Evolutionary conservation across 2,113 vertebrate genomes (phyloP).

Genomic region (Marmota monax): DNA sequence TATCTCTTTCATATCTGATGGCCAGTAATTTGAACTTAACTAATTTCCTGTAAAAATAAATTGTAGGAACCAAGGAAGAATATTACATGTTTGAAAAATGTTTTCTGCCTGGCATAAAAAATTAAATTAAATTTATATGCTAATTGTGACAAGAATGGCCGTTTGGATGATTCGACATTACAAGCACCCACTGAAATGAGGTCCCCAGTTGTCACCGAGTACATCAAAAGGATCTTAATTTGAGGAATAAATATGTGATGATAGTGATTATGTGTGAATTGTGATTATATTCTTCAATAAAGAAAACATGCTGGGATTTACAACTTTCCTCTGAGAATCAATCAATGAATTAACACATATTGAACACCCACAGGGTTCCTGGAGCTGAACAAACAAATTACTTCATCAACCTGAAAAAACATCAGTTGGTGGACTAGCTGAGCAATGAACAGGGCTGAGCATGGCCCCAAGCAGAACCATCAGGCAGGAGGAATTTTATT

Average conservation of each 20-base stretch:
- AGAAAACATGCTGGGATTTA: constrained; percentile 61
- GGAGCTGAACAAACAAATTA: constrained; percentile 65
- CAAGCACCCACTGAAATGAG: constrained; percentile 52
- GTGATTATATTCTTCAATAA: constrained; percentile 63
- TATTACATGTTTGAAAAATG: constrained; percentile 42
- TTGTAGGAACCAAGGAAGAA: not conserved
- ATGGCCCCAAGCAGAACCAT: not conserved
- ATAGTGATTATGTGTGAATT: constrained; percentile 49
- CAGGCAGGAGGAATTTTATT: not conserved
- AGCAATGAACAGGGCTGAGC: not conserved
- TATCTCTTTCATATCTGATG: not conserved
- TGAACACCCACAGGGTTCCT: constrained; percentile 51
- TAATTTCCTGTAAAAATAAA: constrained; percentile 56
- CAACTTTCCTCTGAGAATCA: constrained; percentile 54
- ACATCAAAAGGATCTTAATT: constrained; percentile 57
- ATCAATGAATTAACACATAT: constrained; percentile 66
- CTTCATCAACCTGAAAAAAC: constrained; percentile 19
- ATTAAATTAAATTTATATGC: constrained; percentile 59
- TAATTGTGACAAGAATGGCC: constrained; percentile 60
- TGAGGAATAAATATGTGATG: constrained; percentile 51
- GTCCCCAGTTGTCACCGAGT: constrained; percentile 50
- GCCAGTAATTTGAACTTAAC: constrained; percentile 58
- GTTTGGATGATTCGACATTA: constrained; percentile 42
- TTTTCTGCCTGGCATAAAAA: constrained; percentile 14
- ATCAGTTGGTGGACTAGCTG: not conserved